A percentile compares a stretch with the other conserved stretches of the same genome.
Evolutionary conservation across 2,113 vertebrate species (phyloP).

Genomic region (Motacilla tschutschensis): DNA sequence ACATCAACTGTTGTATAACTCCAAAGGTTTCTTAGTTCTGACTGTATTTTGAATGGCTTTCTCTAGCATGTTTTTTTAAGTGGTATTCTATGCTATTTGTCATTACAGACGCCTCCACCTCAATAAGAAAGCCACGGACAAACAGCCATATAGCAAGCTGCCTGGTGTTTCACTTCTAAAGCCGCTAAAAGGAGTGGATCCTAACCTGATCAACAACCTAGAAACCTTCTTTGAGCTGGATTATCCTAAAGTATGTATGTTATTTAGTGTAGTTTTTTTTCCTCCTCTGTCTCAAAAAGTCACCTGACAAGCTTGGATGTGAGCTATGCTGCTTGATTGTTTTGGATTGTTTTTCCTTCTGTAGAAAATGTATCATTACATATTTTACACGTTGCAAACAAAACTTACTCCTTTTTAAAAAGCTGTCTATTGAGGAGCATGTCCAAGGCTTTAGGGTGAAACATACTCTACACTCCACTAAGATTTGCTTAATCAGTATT

Average conservation of each 20-base stretch:
- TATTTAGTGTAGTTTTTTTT: neutral
- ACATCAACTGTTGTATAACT: neutral
- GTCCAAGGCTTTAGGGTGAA: neutral
- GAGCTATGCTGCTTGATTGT: neutral
- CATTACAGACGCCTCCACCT: constrained; percentile 86
- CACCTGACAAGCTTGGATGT: neutral
- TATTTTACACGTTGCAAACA: neutral
- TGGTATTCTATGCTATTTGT: neutral
- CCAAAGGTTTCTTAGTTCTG: neutral
- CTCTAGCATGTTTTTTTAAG: neutral
- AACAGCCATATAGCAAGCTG: constrained; percentile 88
- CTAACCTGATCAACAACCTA: constrained; percentile 93
- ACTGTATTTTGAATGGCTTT: neutral
- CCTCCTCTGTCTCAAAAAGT: neutral
- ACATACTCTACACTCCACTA: neutral
- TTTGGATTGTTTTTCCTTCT: neutral
- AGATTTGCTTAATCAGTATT: neutral
- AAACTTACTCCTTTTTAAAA: neutral
- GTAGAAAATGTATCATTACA: neutral
- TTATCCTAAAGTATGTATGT: constrained; percentile 85
- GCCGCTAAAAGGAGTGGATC: constrained; percentile 92
- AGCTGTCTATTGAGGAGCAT: neutral
- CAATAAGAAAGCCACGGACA: constrained; percentile 89
- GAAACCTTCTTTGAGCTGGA: constrained; percentile 98
- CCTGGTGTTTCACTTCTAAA: constrained; percentile 93